Conservation (phyloP, 37 sponge, comb jelly and placozoan species). For the Mnemiopsis leidyi region DNA sequence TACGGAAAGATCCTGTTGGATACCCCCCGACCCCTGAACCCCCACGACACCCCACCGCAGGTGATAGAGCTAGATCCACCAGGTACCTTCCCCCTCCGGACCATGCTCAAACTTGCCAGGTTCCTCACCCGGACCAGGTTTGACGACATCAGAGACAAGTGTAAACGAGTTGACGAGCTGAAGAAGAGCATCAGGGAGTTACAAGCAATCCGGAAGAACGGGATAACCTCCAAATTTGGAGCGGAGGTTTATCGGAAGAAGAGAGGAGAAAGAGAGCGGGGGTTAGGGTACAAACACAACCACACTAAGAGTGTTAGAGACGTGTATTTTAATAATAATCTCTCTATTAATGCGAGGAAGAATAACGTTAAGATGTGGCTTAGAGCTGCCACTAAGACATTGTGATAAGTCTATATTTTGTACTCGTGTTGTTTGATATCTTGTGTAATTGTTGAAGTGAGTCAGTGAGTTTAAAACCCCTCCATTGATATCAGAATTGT, state of each 20-base stretch:
- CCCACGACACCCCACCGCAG: slow-evolving; percentile 41
- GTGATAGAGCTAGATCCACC: background rate
- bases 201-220: background rate
- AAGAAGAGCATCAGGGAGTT: background rate
- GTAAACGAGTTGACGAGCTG: slow-evolving; percentile 13
- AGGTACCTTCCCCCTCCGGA: slow-evolving; percentile 24
- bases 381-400: background rate
- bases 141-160: background rate
- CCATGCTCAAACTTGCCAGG: slow-evolving; percentile 39
- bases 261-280: background rate
- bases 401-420: background rate
- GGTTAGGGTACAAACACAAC: background rate
- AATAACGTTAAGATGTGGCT: slow-evolving; percentile 52
- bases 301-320: slow-evolving; percentile 29
- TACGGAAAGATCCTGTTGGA: slow-evolving; percentile 7
- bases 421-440: no score
- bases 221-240: slow-evolving; percentile 29
- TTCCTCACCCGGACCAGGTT: slow-evolving; percentile 21
- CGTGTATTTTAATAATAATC: slow-evolving; percentile 7
- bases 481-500: no score
- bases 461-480: no score
- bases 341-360: background rate
- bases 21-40: slow-evolving; percentile 42
- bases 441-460: no score
- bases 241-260: slow-evolving; percentile 10